A percentile compares a stretch with the other conserved stretches of the same genome.
Conservation (phyloP, 2,888 invertebrate genomes). For the Sinotaia quadrata region DNA sequence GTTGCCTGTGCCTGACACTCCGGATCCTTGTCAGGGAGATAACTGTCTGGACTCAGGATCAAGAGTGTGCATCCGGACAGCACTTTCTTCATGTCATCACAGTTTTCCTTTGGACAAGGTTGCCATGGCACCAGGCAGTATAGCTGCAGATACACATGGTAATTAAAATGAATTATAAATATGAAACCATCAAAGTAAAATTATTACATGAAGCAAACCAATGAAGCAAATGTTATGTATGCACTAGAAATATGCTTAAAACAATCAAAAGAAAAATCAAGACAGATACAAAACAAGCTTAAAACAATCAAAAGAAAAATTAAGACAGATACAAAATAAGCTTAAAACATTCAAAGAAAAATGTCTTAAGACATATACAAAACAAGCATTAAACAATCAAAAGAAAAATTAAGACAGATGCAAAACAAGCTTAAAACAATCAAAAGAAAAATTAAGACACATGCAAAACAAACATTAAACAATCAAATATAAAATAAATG, state of each 20-base stretch:
- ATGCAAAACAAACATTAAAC: background rate
- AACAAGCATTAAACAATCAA: background rate
- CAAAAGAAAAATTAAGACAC: no score
- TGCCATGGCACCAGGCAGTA: constrained; percentile 33
- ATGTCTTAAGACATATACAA: no score
- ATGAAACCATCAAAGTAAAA: no score
- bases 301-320: background rate
- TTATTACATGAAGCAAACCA: no score
- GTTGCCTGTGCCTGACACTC: constrained; percentile 30
- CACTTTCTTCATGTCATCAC: constrained; percentile 14
- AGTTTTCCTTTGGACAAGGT: constrained; percentile 27
- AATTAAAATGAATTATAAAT: no score
- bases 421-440: background rate
- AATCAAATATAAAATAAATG: background rate
- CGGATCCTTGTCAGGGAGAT: constrained; percentile 5
- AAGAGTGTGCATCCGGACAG: constrained; percentile 15
- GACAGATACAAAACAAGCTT: background rate
- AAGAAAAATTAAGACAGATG: background rate
- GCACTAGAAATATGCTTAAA: background rate
- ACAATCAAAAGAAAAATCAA: background rate
- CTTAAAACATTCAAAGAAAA: background rate
- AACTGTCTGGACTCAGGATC: constrained; percentile 32
- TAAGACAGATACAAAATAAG: background rate
- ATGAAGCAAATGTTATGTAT: no score
- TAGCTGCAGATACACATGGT: no score